Conservation (phyloP, 2,113 vertebrate species). For the Nyctibius bracteatus region DNA sequence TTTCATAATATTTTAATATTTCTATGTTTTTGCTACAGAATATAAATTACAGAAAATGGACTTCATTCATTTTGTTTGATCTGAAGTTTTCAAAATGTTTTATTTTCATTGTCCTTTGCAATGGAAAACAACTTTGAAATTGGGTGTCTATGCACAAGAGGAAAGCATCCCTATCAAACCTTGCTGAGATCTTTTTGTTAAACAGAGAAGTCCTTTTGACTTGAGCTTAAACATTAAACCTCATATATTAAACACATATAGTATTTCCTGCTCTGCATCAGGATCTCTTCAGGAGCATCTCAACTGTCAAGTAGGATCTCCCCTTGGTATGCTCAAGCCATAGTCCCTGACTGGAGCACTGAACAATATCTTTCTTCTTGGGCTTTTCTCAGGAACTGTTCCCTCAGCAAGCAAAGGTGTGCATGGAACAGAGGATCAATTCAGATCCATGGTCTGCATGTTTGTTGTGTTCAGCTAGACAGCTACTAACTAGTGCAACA, state of each 20-base stretch:
- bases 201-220: background rate
- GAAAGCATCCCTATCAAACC: background rate
- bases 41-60: background rate
- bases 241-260: background rate
- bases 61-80: background rate
- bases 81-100: background rate
- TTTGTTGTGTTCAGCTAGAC: background rate
- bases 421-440: background rate
- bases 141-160: background rate
- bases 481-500: background rate
- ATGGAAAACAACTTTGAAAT: background rate
- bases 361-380: background rate
- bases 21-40: background rate
- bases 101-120: background rate
- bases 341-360: background rate
- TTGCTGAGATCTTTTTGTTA: background rate
- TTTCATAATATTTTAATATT: background rate
- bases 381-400: background rate
- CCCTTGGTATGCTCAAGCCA: background rate
- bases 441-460: background rate
- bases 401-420: background rate
- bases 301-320: background rate
- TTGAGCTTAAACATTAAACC: background rate
- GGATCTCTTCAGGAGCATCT: background rate
- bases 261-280: background rate